phyloP scores from a whole-genome alignment of 2,888 invertebrate species.

The Acrobeloides nanus region DNA sequence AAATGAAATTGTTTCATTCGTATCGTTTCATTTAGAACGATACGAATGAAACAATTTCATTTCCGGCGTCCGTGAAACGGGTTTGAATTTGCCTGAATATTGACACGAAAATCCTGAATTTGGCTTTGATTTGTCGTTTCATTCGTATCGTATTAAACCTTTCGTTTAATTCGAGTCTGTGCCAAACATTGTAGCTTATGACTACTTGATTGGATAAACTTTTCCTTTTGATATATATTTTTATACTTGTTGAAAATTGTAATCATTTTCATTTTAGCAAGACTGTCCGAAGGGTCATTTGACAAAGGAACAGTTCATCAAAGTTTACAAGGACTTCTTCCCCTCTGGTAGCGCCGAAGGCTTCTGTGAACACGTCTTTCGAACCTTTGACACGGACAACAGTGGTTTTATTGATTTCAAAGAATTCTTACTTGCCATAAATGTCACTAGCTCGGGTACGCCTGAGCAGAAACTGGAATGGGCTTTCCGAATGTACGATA shows the following conservation, averaged over 20 bases:
- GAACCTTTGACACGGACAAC: slow-evolving; percentile 72
- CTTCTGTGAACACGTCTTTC: slow-evolving; percentile 55
- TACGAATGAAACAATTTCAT: too few species aligned
- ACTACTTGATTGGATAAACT: too few species aligned
- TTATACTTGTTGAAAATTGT: background rate
- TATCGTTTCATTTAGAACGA: too few species aligned
- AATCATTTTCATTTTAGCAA: slow-evolving; percentile 41
- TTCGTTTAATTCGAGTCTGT: too few species aligned
- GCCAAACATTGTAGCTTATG: too few species aligned
- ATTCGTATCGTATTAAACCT: too few species aligned
- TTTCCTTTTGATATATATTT: too few species aligned
- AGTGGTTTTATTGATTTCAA: slow-evolving; percentile 75
- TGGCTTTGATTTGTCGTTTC: too few species aligned
- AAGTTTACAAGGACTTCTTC: slow-evolving; percentile 55
- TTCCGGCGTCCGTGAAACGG: too few species aligned
- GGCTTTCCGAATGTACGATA: slow-evolving; percentile 96
- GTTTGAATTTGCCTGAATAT: too few species aligned
- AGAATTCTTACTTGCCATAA: slow-evolving; percentile 94
- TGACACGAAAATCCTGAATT: too few species aligned
- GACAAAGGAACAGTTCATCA: slow-evolving; percentile 55
- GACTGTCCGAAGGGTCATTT: slow-evolving; percentile 55
- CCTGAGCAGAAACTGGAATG: slow-evolving; percentile 96
- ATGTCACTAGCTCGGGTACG: slow-evolving; percentile 91
- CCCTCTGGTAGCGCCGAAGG: slow-evolving; percentile 54
- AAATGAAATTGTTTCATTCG: too few species aligned